Percentiles rank a stretch among this genome's conserved stretches.
These are phyloP conservation scores for Gorsachius goisagi DNA, from an alignment of 2,113 vertebrate genomes.

Conservation along the genomic window DNA sequence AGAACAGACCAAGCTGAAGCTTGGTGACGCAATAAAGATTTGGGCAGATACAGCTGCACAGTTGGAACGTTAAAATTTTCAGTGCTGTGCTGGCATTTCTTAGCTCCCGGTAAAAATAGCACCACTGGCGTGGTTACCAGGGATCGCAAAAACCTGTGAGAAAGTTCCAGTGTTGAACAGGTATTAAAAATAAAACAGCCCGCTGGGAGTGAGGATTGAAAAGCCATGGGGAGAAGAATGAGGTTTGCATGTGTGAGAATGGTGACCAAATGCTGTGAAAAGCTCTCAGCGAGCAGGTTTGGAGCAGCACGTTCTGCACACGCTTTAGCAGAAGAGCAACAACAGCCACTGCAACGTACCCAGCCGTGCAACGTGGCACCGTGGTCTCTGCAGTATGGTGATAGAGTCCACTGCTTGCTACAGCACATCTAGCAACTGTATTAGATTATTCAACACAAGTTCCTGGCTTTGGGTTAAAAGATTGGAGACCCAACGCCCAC, in stretches of 20 bases:
- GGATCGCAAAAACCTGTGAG: neutral
- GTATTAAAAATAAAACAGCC: slow-evolving; percentile 1
- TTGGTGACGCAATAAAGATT: neutral
- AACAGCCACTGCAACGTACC: accelerated
- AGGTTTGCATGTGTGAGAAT: neutral
- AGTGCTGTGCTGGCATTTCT: slow-evolving; percentile 16
- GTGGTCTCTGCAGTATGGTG: accelerated
- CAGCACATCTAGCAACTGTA: accelerated
- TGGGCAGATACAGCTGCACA: neutral
- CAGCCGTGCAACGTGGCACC: accelerated
- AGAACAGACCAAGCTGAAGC: neutral
- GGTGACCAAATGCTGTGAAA: neutral
- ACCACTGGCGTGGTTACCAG: neutral
- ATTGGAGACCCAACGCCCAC: accelerated
- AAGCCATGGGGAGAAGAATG: neutral
- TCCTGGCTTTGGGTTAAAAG: no score
- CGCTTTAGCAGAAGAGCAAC: accelerated
- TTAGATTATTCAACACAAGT: accelerated
- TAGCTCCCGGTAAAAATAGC: slow-evolving; percentile 14
- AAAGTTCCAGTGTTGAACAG: neutral
- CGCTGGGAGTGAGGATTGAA: neutral
- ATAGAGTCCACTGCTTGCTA: neutral
- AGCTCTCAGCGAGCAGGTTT: accelerated
- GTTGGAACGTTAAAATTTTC: neutral
- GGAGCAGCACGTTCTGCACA: neutral